Percentiles rank a stretch among this genome's conserved stretches.
Conservation (phyloP, 2,113 vertebrate species). For the Sitta europaea region DNA sequence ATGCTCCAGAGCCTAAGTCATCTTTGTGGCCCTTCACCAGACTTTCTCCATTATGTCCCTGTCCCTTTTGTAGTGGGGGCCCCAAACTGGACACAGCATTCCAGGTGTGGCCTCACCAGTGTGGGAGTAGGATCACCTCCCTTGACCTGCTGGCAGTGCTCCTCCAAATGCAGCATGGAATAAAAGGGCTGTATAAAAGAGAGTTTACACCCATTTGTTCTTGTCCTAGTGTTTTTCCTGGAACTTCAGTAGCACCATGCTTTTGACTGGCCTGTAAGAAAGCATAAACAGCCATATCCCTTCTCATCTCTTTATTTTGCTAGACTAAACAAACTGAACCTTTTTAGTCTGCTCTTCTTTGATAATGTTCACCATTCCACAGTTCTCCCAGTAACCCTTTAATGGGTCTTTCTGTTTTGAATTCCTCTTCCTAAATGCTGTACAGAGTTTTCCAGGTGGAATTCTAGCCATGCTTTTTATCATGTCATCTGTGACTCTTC, state of each 20-base stretch:
- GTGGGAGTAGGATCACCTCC: not conserved
- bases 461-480: not conserved
- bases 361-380: not conserved
- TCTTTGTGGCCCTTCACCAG: not conserved
- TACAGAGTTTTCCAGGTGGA: not conserved
- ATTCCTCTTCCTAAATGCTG: not conserved
- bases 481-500: not conserved
- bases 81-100: not conserved
- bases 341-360: not conserved
- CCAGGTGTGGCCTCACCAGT: not conserved
- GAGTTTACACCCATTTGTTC: not conserved
- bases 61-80: not conserved
- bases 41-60: not conserved
- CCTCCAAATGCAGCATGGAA: not conserved
- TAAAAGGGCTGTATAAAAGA: not conserved
- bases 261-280: conserved; percentile 23
- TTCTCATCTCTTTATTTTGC: not conserved
- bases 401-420: not conserved
- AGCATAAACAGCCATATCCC: conserved; percentile 33
- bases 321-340: conserved; percentile 46
- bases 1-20: not conserved
- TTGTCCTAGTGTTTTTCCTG: not conserved
- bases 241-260: not conserved
- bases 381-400: not conserved
- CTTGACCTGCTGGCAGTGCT: not conserved